Percentiles rank a stretch among this genome's conserved stretches.
Conservation (phyloP, 2,888 invertebrate genomes). For the Serripes groenlandicus region DNA sequence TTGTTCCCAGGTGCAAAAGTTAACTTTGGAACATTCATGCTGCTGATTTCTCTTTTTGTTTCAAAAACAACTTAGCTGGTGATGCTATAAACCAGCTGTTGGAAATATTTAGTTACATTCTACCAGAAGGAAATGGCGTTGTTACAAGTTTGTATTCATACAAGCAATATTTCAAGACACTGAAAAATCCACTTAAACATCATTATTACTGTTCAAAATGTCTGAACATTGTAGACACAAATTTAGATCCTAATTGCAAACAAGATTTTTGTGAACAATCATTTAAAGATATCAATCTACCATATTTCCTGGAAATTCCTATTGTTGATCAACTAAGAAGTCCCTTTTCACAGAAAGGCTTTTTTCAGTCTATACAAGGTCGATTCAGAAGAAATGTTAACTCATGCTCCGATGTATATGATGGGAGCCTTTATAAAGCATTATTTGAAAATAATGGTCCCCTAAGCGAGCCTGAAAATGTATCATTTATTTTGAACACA, state of each 20-base stretch:
- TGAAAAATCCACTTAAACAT: conserved; percentile 16
- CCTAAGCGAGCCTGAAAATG: conserved; percentile 43
- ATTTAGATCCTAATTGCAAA: not conserved
- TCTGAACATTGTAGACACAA: not conserved
- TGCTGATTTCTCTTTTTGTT: conserved; percentile 3
- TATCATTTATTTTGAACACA: conserved; percentile 58
- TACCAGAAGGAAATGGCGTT: conserved; percentile 13
- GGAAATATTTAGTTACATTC: conserved; percentile 6
- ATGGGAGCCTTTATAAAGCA: conserved; percentile 46
- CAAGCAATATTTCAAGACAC: conserved; percentile 21
- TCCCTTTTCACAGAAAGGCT: conserved; percentile 33
- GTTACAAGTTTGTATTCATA: conserved; percentile 6
- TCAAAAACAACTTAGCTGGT: conserved; percentile 20
- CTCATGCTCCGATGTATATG: conserved; percentile 45
- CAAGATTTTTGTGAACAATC: conserved; percentile 11
- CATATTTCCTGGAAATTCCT: conserved; percentile 55
- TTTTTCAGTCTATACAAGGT: conserved; percentile 37
- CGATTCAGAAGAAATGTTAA: conserved; percentile 31
- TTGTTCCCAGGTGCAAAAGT: not conserved
- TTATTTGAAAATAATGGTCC: conserved; percentile 28
- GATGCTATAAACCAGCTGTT: conserved; percentile 26
- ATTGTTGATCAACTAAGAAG: conserved; percentile 33
- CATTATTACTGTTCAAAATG: conserved; percentile 31
- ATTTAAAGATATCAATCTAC: conserved; percentile 1
- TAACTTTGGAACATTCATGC: conserved; percentile 17